A percentile compares a stretch with the other conserved stretches of the same genome.
Evolutionary conservation across 2,797 vertebrate species (phyloP).

Genomic region (Nyctalus aviator): DNA sequence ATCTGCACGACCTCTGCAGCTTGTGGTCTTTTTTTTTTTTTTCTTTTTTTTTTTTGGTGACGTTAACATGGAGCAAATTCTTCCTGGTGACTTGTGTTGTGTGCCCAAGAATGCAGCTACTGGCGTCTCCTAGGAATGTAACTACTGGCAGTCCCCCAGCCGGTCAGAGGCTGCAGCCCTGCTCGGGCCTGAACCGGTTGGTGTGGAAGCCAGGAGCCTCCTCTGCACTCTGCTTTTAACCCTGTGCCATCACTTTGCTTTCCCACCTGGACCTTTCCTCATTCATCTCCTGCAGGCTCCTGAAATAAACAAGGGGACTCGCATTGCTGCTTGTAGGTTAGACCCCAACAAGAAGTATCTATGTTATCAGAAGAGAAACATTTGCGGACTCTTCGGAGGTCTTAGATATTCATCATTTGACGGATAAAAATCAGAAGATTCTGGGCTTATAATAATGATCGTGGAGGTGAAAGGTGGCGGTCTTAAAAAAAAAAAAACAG

Average conservation of each 20-base stretch:
- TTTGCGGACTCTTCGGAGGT: not conserved
- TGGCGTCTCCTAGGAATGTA: constrained; percentile 33
- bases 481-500: constrained; percentile 45
- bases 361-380: constrained; percentile 50
- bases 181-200: constrained; percentile 24
- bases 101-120: constrained; percentile 23
- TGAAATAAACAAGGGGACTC: not conserved
- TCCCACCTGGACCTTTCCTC: not conserved
- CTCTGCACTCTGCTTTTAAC: not conserved
- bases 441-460: constrained; percentile 15
- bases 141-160: not conserved
- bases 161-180: not conserved
- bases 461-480: constrained; percentile 25
- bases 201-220: not conserved
- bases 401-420: not conserved
- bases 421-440: constrained; percentile 66
- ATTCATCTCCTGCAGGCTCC: not conserved
- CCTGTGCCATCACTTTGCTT: not conserved
- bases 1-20: constrained; percentile 50
- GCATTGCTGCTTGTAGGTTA: not conserved
- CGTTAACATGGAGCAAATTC: constrained; percentile 45
- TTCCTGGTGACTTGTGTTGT: constrained; percentile 61
- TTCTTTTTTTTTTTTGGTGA: constrained; percentile 49
- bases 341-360: not conserved
- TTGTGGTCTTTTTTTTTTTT: constrained; percentile 66